These are phyloP conservation scores for Ectobius pallidus DNA, from an alignment of 2,888 invertebrate species.

Conservation along the genomic window DNA sequence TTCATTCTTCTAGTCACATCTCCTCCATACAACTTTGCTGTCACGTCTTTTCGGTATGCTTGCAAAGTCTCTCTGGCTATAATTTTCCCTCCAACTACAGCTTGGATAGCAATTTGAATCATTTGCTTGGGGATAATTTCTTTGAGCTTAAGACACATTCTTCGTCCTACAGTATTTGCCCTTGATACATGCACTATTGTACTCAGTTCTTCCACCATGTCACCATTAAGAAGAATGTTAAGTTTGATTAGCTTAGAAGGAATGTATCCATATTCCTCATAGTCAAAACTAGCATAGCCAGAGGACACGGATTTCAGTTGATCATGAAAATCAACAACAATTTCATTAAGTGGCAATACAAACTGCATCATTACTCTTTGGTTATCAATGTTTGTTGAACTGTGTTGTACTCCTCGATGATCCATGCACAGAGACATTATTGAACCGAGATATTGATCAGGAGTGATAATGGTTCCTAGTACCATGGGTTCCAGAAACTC, in stretches of 20 bases:
- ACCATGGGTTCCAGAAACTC: slow-evolving; percentile 89
- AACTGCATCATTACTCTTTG: slow-evolving; percentile 81
- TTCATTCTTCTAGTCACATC: slow-evolving; percentile 91
- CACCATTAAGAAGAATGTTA: slow-evolving; percentile 79
- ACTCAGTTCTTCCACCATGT: slow-evolving; percentile 81
- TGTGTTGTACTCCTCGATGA: slow-evolving; percentile 72
- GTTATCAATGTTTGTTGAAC: slow-evolving; percentile 80
- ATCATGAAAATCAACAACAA: slow-evolving; percentile 95
- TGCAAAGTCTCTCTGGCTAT: slow-evolving; percentile 85
- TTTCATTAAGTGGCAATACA: slow-evolving; percentile 88
- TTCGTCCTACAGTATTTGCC: slow-evolving; percentile 67
- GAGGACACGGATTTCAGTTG: slow-evolving; percentile 86
- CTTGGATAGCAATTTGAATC: slow-evolving; percentile 86
- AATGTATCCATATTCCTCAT: slow-evolving; percentile 84
- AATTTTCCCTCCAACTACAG: slow-evolving; percentile 76
- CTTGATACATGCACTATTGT: slow-evolving; percentile 78
- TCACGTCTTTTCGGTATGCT: slow-evolving; percentile 90
- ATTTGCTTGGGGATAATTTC: slow-evolving; percentile 89
- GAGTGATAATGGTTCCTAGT: slow-evolving; percentile 87
- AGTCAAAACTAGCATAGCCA: slow-evolving; percentile 95
- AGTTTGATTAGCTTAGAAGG: slow-evolving; percentile 78
- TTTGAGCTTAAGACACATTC: slow-evolving; percentile 75
- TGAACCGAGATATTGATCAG: slow-evolving; percentile 73
- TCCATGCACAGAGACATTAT: slow-evolving; percentile 77
- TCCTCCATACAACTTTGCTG: slow-evolving; percentile 94